Base-by-base conservation (phyloP, 1,140 invertebrate genomes). In the Cotesia vestalis region DNA sequence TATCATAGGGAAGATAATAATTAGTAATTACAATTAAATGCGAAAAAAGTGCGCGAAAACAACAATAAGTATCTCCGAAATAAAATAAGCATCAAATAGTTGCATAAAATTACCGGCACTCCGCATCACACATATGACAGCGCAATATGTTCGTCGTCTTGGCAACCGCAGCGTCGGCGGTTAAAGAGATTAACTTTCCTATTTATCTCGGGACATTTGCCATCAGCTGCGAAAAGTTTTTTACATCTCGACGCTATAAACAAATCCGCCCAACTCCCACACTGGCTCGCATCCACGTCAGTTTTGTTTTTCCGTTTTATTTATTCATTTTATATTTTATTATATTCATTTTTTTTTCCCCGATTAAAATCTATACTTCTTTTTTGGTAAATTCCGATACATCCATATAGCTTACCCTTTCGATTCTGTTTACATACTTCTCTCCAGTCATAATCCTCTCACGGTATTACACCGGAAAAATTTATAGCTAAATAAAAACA, bases 101-200 rank as follows among this genome's bases (percentile, higher is more conserved):
- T 27, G 8, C 9, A 3, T n/a, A 34, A n/a, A 63, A 60, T 60
- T 34, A 63, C n/a, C 11, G 35, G 38, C 14, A 53, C 57, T 17
- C 51, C 38, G 36, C 20, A 46, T 66, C 53, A 67, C 52, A 38
- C 70, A 71, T 59, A 40, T 62, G 34, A 53, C 27, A 55, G 40
- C 12, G 40, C 62, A 57, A 71, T 36, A 46, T 8, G 36, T 4
- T 66, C 20, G 63, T 66, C 52, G 53, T 69, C 64, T 69, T 71
- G 72, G 70, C 74, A 75, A 71, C 64, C 62, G 34, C 53, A 53
- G 60, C 68, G 55, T 75, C 57, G 71, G 36, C 53, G 70, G 70
- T 72, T 72, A 66, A 73, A 75, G 69, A 75, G 71, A 75, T 75
- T 75, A 75, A 75, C 69, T 75, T 73, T 75, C 60, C 71, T 73